Evolutionary conservation across 1,140 invertebrate species (phyloP).

Genomic region (Macrobrachium nipponense): DNA sequence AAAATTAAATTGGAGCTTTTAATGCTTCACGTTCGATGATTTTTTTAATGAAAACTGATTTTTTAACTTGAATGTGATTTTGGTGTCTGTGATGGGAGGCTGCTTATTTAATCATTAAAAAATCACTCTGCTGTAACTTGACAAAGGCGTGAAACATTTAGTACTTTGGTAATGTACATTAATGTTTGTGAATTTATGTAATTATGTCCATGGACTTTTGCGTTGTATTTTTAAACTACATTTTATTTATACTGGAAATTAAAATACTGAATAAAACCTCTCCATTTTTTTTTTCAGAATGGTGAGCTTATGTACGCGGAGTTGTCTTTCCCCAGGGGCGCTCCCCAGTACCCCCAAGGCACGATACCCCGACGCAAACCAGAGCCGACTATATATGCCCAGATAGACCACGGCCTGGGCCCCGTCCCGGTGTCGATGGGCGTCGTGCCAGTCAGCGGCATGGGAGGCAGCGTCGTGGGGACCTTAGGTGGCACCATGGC

Average conservation of each 20-base stretch:
- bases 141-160: too few relatives aligned
- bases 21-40: too few relatives aligned
- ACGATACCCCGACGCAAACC: constrained; percentile 40
- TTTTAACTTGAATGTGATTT: too few relatives aligned
- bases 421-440: background rate
- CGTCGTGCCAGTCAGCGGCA: constrained; percentile 25
- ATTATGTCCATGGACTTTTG: background rate
- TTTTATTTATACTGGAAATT: too few relatives aligned
- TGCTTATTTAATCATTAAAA: too few relatives aligned
- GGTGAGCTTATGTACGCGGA: constrained; percentile 52
- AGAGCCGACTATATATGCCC: constrained; percentile 48
- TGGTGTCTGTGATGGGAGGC: too few relatives aligned
- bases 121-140: too few relatives aligned
- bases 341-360: constrained; percentile 1
- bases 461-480: constrained; percentile 33
- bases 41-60: too few relatives aligned
- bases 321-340: constrained; percentile 37
- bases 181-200: background rate
- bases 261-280: too few relatives aligned
- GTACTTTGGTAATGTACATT: background rate
- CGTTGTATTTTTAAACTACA: background rate
- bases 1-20: too few relatives aligned
- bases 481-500: constrained; percentile 29
- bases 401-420: constrained; percentile 41
- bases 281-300: constrained; percentile 3